These are phyloP conservation scores for Clangula hyemalis DNA, from an alignment of 2,797 vertebrate species.

Conservation along the genomic window DNA sequence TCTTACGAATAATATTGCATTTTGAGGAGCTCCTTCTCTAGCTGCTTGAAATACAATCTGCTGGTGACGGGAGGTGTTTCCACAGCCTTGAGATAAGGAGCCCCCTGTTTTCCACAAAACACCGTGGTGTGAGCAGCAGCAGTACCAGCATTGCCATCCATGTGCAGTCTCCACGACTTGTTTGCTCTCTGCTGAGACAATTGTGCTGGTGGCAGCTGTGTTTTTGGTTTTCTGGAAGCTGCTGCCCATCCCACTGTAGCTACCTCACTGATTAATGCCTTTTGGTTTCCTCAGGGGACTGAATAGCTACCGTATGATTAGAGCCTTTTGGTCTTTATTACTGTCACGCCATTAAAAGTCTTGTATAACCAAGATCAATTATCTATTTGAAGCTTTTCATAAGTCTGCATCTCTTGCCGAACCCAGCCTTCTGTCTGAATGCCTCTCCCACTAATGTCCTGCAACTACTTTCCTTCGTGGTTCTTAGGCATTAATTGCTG, in stretches of 20 bases:
- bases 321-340: conserved; percentile 5
- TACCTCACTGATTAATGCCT: not conserved
- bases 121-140: not conserved
- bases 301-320: not conserved
- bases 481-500: not conserved
- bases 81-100: not conserved
- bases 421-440: not conserved
- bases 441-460: not conserved
- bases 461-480: not conserved
- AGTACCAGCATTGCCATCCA: not conserved
- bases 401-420: not conserved
- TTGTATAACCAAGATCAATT: conserved; percentile 23
- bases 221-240: conserved; percentile 5
- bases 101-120: not conserved
- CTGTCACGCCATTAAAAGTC: conserved; percentile 8
- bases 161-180: not conserved
- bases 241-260: not conserved
- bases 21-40: not conserved
- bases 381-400: conserved; percentile 17
- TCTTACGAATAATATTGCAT: not conserved
- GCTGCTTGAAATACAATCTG: not conserved
- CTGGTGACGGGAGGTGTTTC: not conserved
- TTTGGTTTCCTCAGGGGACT: conserved; percentile 23
- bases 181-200: not conserved
- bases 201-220: not conserved